Evolutionary conservation across 2,888 invertebrate genomes (phyloP), one percentile per base, ranked within the genome.

Genomic region (Cryptus viduatorius): DNA sequence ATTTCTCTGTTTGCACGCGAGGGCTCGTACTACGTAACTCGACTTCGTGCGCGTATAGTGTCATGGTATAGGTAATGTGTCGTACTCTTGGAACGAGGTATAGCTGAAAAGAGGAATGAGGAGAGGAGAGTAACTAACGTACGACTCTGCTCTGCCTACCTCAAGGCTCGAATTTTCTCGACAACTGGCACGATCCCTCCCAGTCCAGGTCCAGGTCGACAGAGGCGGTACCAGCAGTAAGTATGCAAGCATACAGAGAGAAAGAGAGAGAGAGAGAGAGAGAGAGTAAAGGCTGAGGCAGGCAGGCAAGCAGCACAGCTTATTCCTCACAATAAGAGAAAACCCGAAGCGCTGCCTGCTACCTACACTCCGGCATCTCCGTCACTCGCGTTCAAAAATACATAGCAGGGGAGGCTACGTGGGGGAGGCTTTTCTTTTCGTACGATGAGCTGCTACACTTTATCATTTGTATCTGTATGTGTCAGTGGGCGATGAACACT

Each of bases 281-380:
- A 64, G 37, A 44, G 42, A 24, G 44, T 61, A 71, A 64, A 76
- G 76, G 50, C 79, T 29, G 83, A 72, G 76, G 83, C 44, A 79
- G 50, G 78, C 73, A 59, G 59, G 72, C 77, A 77, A 81, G 72
- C 84, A 53, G 81, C 50, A 79, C 86, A 87, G 90, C 89, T 91
- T 90, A 88, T 90, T 90, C 87, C 89, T 90, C 89, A 88, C 90
- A 91, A 91, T 91, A 89, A 91, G 90, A 90, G 90, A 89, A 90
- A 87, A 86, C 73, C 77, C 68, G 65, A 72, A 76, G 79, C 50
- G 67, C 46, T 37, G 44, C 65, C 67, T 19, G 50, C 42, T 42
- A 37, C 44, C 44, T n/a, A 12, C 46, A 16, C 59, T 67, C 50
- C 24, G 29, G 16, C 81, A 65, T 79, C 84, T 84, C 85, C 68